phyloP scores from a whole-genome alignment of 2,888 invertebrate genomes.

The Tachina fera region DNA sequence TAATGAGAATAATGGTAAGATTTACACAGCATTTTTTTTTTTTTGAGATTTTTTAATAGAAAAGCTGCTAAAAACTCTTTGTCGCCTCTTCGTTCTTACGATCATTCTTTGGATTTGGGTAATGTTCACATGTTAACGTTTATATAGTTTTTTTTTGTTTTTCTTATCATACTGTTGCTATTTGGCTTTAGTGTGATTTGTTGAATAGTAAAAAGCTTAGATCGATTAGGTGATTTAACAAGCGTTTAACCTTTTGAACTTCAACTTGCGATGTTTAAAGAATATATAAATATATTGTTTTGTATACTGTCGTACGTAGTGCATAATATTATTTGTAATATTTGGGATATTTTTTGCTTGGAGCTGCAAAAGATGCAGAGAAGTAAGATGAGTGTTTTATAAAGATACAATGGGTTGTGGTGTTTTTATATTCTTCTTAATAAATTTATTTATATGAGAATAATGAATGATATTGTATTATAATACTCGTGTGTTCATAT shows the following conservation, averaged over 20 bases:
- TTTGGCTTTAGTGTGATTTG: slow-evolving; percentile 59
- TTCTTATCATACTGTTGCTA: background rate
- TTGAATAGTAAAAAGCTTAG: slow-evolving; percentile 66
- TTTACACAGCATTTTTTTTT: slow-evolving; percentile 20
- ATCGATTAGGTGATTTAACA: slow-evolving; percentile 71
- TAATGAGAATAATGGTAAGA: slow-evolving; percentile 63
- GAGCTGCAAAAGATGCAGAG: slow-evolving; percentile 6
- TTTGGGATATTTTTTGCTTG: slow-evolving; percentile 1
- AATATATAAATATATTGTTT: background rate
- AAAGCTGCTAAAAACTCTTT: background rate
- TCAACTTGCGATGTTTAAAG: slow-evolving; percentile 55
- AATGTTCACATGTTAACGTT: slow-evolving; percentile 52
- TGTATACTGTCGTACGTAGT: background rate
- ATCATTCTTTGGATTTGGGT: slow-evolving; percentile 13
- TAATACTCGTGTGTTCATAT: too few relatives aligned
- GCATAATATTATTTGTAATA: background rate
- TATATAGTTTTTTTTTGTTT: slow-evolving; percentile 28
- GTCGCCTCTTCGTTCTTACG: background rate
- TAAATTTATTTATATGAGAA: background rate
- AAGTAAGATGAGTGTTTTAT: background rate
- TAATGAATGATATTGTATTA: background rate
- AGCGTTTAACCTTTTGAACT: slow-evolving; percentile 80
- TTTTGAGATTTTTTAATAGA: background rate
- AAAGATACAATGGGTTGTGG: slow-evolving; percentile 25
- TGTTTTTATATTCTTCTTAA: background rate